Evolutionary conservation across 2,888 invertebrate species (phyloP).

Genomic region (Hirtodrosophila alboralis): DNA sequence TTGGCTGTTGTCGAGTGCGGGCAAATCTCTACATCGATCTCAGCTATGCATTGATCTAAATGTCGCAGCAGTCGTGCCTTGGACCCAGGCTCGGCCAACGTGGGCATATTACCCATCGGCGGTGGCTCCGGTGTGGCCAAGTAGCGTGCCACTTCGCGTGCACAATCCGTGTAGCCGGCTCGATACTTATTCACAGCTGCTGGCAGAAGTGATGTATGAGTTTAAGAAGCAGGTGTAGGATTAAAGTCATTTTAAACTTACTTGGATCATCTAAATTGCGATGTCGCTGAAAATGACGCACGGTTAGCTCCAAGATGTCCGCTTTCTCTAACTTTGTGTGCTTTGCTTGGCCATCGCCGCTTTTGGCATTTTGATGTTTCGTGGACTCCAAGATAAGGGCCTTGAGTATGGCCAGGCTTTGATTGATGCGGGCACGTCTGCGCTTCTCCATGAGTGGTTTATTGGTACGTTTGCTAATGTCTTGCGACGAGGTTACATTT

Average conservation of each 20-base stretch:
- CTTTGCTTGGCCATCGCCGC: constrained; percentile 86
- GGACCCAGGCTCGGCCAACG: constrained; percentile 85
- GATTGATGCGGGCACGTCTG: constrained; percentile 89
- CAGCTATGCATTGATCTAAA: constrained; percentile 86
- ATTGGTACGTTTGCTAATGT: constrained; percentile 87
- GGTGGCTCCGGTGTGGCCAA: constrained; percentile 84
- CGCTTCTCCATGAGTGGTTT: constrained; percentile 92
- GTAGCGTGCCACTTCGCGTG: constrained; percentile 85
- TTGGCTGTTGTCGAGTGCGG: constrained; percentile 73
- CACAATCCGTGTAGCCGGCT: constrained; percentile 88
- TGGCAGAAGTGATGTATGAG: background rate
- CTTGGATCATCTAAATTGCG: constrained; percentile 87
- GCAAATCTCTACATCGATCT: constrained; percentile 86
- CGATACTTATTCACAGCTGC: constrained; percentile 83
- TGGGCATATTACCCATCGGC: constrained; percentile 83
- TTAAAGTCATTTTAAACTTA: constrained; percentile 44
- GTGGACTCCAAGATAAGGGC: constrained; percentile 89
- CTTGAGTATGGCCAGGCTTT: constrained; percentile 89
- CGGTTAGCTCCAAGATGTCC: constrained; percentile 93
- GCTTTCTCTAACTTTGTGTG: constrained; percentile 92
- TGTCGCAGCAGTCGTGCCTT: constrained; percentile 86
- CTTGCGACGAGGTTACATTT: constrained; percentile 83
- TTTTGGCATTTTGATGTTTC: constrained; percentile 84
- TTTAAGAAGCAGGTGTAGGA: background rate
- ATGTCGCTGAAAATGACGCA: constrained; percentile 91